Evolutionary conservation across 1,140 invertebrate genomes (phyloP), one percentile per base, ranked within the genome.

Genomic region (Drosophila bocqueti): DNA sequence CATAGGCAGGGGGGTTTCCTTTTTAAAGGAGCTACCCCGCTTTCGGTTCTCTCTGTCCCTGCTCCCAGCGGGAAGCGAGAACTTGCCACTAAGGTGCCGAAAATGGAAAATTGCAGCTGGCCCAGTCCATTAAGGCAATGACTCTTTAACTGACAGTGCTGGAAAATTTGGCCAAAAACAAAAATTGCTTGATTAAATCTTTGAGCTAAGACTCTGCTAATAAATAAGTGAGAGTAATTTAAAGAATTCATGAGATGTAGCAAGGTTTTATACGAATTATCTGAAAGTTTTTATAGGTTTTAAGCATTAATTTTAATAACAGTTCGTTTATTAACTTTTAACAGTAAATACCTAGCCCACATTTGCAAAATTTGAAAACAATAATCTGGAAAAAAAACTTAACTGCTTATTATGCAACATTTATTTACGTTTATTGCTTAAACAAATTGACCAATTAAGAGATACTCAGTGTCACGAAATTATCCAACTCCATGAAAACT

Each of bases 21-120:
- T 55, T 55, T 40, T 24, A 29, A 40, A 40, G 36, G 36, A 38
- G 36, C 15, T 7, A 3, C n/a, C 11, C 8, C 21, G 3, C n/a
- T 18, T 7, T 34, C 31, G 15, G 9, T 38, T 21, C 18, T 21
- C 4, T 52, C 21, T 38, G 34, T 24, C 38, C 29, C 29, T 40
- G 29, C 21, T 26, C 46, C 18, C 29, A 66, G 31, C 11, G 61
- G 38, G 36, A 65, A 34, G 18, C 6, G 29, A 60, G 42, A 42
- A 38, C 18, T 64, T 68, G 21, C 9, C 4, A 46, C 15, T 36
- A 29, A 69, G 50, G 54, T 60, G 65, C 49, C 38, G 40, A 55
- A 72, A 72, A 72, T 31, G 47, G 46, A 26, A 63, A 47, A 63
- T 40, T 63, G 5, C 16, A 64, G 54, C 36, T 11, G 21, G 58